Conservation (phyloP, 2,888 invertebrate species). For the Flabesymbios commensalis region DNA sequence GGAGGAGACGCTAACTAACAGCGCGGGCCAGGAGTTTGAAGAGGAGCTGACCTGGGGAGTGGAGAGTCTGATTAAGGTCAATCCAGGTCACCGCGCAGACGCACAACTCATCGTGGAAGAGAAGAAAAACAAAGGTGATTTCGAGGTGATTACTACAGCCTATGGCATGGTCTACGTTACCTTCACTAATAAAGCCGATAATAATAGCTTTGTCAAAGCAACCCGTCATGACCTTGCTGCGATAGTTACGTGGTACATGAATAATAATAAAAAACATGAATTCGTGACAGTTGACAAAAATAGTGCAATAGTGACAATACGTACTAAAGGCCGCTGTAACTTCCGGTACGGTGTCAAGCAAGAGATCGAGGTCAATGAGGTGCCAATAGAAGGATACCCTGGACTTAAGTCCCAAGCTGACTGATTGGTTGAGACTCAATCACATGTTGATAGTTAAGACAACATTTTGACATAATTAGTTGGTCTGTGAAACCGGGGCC, state of each 20-base stretch:
- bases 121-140: slow-evolving; percentile 41
- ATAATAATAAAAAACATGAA: slow-evolving; percentile 14
- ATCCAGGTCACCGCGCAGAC: slow-evolving; percentile 47
- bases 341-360: slow-evolving; percentile 39
- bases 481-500: too few species aligned
- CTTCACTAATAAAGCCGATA: slow-evolving; percentile 33
- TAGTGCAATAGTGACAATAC: slow-evolving; percentile 10
- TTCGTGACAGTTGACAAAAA: slow-evolving; percentile 13
- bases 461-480: too few species aligned
- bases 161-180: slow-evolving; percentile 32
- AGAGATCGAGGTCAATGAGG: slow-evolving; percentile 29
- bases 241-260: slow-evolving; percentile 18
- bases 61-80: slow-evolving; percentile 50
- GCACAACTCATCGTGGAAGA: slow-evolving; percentile 59
- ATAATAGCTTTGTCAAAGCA: slow-evolving; percentile 33
- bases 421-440: too few species aligned
- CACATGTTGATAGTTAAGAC: too few species aligned
- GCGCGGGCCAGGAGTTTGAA: slow-evolving; percentile 53
- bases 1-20: slow-evolving; percentile 57
- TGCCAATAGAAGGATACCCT: too few species aligned
- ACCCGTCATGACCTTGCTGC: slow-evolving; percentile 29
- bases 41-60: slow-evolving; percentile 59
- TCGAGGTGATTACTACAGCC: slow-evolving; percentile 38
- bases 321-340: slow-evolving; percentile 31
- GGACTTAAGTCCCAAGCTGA: too few species aligned